phyloP scores from a whole-genome alignment of 2,797 vertebrate genomes.

The Geotrypetes seraphini region DNA sequence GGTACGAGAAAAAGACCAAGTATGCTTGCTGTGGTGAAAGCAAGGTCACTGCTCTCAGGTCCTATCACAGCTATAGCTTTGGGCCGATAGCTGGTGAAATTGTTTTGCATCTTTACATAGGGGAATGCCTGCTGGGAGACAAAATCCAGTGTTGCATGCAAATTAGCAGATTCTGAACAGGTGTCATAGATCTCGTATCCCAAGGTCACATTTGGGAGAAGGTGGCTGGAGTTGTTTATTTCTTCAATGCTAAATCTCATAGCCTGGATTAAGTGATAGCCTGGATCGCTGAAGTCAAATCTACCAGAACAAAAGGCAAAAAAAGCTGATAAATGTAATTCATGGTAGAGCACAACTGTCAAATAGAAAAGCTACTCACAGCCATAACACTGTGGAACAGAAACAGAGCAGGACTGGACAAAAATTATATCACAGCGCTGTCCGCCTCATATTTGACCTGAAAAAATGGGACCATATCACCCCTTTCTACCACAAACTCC shows the following conservation, averaged over 20 bases:
- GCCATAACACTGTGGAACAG: no score
- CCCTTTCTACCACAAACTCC: no score
- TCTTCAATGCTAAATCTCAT: constrained; percentile 32
- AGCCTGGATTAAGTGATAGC: constrained; percentile 33
- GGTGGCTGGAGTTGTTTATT: constrained; percentile 40
- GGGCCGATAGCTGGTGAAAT: constrained; percentile 5
- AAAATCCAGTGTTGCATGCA: constrained; percentile 51
- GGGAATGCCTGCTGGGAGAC: not conserved
- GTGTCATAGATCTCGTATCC: constrained; percentile 66
- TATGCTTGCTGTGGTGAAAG: constrained; percentile 49
- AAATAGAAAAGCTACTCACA: not conserved
- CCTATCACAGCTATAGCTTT: constrained; percentile 60
- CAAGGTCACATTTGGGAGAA: constrained; percentile 53
- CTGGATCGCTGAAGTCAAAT: not conserved
- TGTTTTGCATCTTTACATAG: not conserved
- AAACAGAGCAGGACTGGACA: no score
- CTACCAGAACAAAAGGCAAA: no score
- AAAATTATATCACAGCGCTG: no score
- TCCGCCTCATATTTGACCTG: no score
- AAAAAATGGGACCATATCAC: no score
- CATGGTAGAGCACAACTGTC: not conserved
- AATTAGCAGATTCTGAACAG: constrained; percentile 51
- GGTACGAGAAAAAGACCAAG: constrained; percentile 65
- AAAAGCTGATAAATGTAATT: no score
- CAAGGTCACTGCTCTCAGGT: constrained; percentile 57